Evolutionary conservation across 2,888 invertebrate species (phyloP).

Genomic region (Amphimallon solstitiale): DNA sequence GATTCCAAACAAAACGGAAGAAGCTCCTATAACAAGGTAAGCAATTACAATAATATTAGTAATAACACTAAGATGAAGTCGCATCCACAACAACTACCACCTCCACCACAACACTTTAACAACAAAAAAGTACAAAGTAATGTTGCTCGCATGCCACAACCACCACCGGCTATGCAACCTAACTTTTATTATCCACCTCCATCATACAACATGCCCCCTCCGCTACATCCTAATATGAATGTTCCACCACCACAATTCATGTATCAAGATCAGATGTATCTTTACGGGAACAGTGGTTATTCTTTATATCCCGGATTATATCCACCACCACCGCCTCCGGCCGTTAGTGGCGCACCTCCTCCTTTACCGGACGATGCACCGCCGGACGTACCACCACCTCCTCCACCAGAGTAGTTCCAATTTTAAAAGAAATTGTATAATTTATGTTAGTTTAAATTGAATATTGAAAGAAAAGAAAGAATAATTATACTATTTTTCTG

Average conservation of each 20-base stretch:
- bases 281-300: slow-evolving; percentile 50
- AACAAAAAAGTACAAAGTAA: slow-evolving; percentile 31
- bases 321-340: slow-evolving; percentile 49
- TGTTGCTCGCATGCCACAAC: slow-evolving; percentile 61
- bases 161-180: slow-evolving; percentile 60
- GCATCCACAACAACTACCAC: slow-evolving; percentile 21
- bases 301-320: slow-evolving; percentile 57
- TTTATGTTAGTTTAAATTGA: background rate
- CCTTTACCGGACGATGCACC: slow-evolving; percentile 70
- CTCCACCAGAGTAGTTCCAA: slow-evolving; percentile 60
- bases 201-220: slow-evolving; percentile 52
- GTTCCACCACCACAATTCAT: slow-evolving; percentile 52
- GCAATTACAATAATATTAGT: slow-evolving; percentile 49
- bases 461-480: background rate
- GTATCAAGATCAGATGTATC: slow-evolving; percentile 49
- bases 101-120: slow-evolving; percentile 44
- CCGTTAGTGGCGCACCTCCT: slow-evolving; percentile 61
- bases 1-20: slow-evolving; percentile 60
- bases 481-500: background rate
- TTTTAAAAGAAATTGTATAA: slow-evolving; percentile 4
- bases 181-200: slow-evolving; percentile 35
- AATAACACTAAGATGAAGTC: slow-evolving; percentile 44
- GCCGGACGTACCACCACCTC: slow-evolving; percentile 72
- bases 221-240: slow-evolving; percentile 55
- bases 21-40: slow-evolving; percentile 61